Conservation (phyloP, 2,113 vertebrate species). For the Coryphaenoides rupestris region DNA sequence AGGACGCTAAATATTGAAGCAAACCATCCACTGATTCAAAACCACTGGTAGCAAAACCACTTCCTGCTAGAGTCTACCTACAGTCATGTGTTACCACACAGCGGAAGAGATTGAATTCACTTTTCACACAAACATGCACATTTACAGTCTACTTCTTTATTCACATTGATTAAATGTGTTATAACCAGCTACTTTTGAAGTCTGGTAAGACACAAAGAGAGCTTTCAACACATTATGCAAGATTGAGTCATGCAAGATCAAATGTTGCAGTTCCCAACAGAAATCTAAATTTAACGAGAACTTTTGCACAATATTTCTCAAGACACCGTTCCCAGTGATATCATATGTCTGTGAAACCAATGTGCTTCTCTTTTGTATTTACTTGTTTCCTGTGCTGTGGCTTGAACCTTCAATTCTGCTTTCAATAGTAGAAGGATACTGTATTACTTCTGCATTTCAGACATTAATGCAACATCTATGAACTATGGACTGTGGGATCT, state of each 20-base stretch:
- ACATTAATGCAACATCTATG: conserved; percentile 13
- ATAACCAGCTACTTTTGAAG: too few relatives aligned
- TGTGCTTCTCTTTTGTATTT: conserved; percentile 67
- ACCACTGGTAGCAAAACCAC: conserved; percentile 76
- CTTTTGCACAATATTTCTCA: conserved; percentile 23
- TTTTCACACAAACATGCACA: conserved; percentile 2
- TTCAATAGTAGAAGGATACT: conserved; percentile 61
- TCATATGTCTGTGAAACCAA: conserved; percentile 58
- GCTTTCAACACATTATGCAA: too few relatives aligned
- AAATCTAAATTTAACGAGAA: conserved; percentile 28
- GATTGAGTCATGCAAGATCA: too few relatives aligned
- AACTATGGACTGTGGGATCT: not conserved
- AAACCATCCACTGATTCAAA: conserved; percentile 68
- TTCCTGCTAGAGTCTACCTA: conserved; percentile 72
- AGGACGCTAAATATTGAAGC: conserved; percentile 29
- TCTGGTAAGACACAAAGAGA: too few relatives aligned
- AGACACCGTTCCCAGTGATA: conserved; percentile 45
- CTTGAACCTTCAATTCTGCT: conserved; percentile 64
- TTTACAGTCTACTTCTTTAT: not conserved
- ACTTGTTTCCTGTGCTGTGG: conserved; percentile 70
- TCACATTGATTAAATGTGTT: too few relatives aligned
- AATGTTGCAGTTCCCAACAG: conserved; percentile 5
- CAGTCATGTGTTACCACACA: conserved; percentile 55
- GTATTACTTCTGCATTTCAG: conserved; percentile 52
- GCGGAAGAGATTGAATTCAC: conserved; percentile 10